Base-by-base conservation (phyloP, 2,888 invertebrate genomes). In the Drosophila anomelani region DNA sequence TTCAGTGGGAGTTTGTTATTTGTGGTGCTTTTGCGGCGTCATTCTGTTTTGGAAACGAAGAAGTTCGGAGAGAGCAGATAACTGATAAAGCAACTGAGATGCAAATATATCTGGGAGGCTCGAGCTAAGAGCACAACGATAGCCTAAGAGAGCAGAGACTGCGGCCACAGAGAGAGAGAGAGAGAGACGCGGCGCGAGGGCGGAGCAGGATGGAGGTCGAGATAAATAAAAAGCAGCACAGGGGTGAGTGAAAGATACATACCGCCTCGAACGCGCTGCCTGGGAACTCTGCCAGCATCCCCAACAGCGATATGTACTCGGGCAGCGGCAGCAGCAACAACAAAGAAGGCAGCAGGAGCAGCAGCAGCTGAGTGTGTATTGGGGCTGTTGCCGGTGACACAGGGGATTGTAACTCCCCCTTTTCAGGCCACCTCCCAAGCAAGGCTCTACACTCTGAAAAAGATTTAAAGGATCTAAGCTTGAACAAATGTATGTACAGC, bases 281-380 rank as follows among this genome's bases (percentile, higher is more conserved):
- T 62, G 71, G 60, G 57, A 83, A 76, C 72, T 78, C 89, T 80
- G 79, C 76, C 73, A 89, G 80, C 90, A 90, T 89, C 91, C 91
- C 89, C 90, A 90, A 88, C 72, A 89, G 89, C 89, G 70, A 89
- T 83, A 85, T 90, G 90, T 87, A 83, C 77, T 80, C 81, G 69
- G 90, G 90, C 85, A 74, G 78, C 75, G 77, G 54, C 56, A 55
- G 53, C 46, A 61, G 56, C 60, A 55, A 57, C 55, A 41, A 51
- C 51, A 34, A 51, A 34, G 34, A 20, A 51, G 34, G 57, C 57
- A 20, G 29, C 57, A 23, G 51, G 10, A 34, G 34, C 10, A 34
- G 34, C 10, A 39, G 39, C 38, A 39, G 68, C 51, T 34, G 39
- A 68, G 51, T 38, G 34, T 39, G 47, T 60, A 41, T 72, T 58